Evolutionary conservation across 2,888 invertebrate species (phyloP), one percentile per base, ranked within the genome.

Genomic region (Nasonia oneida): DNA sequence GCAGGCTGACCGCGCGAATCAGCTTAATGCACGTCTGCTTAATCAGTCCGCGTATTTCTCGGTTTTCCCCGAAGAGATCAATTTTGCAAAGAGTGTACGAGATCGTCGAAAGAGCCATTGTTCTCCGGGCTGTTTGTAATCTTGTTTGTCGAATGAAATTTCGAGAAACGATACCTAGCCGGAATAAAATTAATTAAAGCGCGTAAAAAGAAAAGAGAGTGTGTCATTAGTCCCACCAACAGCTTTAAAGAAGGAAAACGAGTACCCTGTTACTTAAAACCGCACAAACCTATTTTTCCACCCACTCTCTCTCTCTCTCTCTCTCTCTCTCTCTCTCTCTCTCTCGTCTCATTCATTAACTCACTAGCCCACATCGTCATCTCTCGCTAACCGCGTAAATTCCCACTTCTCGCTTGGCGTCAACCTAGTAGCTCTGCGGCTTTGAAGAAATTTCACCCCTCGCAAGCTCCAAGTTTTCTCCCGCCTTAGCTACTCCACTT

Each of bases 281-380:
- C 61, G 47, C 75, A 83, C n/a, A 83, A 75, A 80, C 74, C 75
- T 78, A 83, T 86, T 83, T 86, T 82, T 78, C 39, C 71, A 79
- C 67, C 70, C 57, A 80, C 79, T 83, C 47, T 29, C 29, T 29
- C 29, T 29, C 3, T 37, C 37, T 12, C 53, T 29, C 29, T 29
- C 29, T 29, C 79, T 83, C 79, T 83, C 47, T 29, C 29, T 29
- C 29, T 29, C 79, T 83, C 47, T 29, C 29, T 29, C 29, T 29
- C 3, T 37, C 4, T 12, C 53, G 75, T 80, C 71, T 75, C 70
- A 50, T 82, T 86, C 83, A 83, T 86, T 86, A 86, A 76, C 47
- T 83, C 71, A 70, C 79, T 86, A 67, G 79, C 83, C 76, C 70
- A 83, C 74, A 80, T 86, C 39, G 70, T 57, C 42, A 42, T 47